A percentile compares a stretch with the other conserved stretches of the same genome.
Conservation (phyloP, 2,113 vertebrate species). For the Burhinus oedicnemus region DNA sequence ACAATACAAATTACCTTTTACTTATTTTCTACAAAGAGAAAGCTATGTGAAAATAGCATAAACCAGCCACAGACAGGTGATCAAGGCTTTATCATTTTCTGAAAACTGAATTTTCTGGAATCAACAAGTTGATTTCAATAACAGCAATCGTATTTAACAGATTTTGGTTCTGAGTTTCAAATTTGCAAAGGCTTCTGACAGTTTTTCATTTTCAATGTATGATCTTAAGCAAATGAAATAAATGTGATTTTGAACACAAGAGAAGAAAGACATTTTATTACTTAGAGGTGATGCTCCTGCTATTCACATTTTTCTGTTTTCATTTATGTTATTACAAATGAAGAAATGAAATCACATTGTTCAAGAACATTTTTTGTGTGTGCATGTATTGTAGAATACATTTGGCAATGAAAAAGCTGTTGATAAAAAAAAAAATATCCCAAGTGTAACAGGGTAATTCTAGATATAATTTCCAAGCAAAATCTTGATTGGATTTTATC, state of each 20-base stretch:
- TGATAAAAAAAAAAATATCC: neutral
- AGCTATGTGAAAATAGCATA: neutral
- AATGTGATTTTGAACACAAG: neutral
- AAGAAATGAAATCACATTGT: neutral
- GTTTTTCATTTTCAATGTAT: neutral
- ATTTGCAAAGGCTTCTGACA: neutral
- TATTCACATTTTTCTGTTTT: neutral
- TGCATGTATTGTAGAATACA: neutral
- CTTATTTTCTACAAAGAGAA: neutral
- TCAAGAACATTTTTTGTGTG: neutral
- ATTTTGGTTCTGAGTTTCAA: neutral
- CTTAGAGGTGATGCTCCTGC: neutral
- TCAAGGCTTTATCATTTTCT: neutral
- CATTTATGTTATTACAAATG: neutral
- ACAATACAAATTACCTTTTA: neutral
- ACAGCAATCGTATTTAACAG: neutral
- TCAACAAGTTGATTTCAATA: neutral
- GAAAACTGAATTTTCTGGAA: neutral
- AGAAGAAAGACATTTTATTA: neutral
- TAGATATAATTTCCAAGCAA: neutral
- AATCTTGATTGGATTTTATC: neutral
- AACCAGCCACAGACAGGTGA: neutral
- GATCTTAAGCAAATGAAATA: neutral
- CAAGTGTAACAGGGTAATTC: neutral
- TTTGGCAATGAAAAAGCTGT: neutral